Evolutionary conservation across 2,888 invertebrate species (phyloP).

Genomic region (Cetonia aurata): DNA sequence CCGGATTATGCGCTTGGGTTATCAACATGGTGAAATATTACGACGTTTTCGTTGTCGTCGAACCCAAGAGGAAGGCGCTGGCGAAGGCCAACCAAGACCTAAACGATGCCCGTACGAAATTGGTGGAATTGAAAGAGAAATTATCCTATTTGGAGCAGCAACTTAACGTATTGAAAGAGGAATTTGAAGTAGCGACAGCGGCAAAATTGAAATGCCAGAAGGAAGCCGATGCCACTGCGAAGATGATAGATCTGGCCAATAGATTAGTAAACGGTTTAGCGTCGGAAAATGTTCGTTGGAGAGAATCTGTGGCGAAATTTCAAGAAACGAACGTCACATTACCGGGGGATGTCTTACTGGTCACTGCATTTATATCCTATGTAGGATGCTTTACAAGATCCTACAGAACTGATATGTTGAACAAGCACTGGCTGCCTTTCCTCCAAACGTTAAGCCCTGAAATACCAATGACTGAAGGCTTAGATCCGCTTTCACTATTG

Average conservation of each 20-base stretch:
- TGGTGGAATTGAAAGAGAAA: conserved; percentile 81
- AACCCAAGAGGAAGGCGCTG: conserved; percentile 90
- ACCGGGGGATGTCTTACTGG: conserved; percentile 90
- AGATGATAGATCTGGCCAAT: conserved; percentile 92
- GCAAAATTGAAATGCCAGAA: conserved; percentile 92
- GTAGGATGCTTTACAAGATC: conserved; percentile 92
- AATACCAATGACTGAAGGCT: conserved; percentile 83
- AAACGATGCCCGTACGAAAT: conserved; percentile 83
- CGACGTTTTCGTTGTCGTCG: conserved; percentile 91
- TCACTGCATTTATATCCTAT: conserved; percentile 94
- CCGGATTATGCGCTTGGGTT: conserved; percentile 95
- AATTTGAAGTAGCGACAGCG: conserved; percentile 87
- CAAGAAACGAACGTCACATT: conserved; percentile 80
- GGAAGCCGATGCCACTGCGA: conserved; percentile 91
- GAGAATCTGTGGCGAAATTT: conserved; percentile 72
- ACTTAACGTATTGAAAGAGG: conserved; percentile 79
- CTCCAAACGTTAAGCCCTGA: conserved; percentile 78
- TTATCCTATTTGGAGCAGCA: conserved; percentile 83
- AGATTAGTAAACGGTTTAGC: conserved; percentile 92
- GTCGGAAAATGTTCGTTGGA: conserved; percentile 91
- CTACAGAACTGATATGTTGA: conserved; percentile 83
- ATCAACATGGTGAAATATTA: conserved; percentile 92
- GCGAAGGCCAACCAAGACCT: conserved; percentile 88
- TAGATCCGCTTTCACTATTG: conserved; percentile 87
- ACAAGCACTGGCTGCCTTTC: conserved; percentile 85